Evolutionary conservation across 2,797 vertebrate genomes (phyloP).

Genomic region (Eptatretus atami): DNA sequence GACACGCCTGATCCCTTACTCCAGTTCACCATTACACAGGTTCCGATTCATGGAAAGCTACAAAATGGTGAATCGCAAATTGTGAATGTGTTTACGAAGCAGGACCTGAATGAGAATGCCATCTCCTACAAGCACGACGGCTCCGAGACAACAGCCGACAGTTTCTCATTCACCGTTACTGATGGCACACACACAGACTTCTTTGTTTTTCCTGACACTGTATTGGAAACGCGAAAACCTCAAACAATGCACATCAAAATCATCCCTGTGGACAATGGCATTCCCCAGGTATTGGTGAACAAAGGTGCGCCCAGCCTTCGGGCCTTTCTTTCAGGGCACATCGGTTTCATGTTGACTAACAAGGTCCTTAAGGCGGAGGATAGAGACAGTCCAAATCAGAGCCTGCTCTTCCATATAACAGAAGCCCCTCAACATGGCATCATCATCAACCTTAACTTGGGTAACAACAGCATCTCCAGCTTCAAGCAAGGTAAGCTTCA

Average conservation of each 20-base stretch:
- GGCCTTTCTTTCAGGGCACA: constrained; percentile 29
- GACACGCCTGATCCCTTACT: constrained; percentile 42
- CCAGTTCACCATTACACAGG: constrained; percentile 47
- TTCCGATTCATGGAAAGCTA: constrained; percentile 47
- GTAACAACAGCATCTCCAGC: constrained; percentile 42
- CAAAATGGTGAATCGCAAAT: constrained; percentile 36
- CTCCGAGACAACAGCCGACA: constrained; percentile 39
- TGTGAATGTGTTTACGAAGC: constrained; percentile 44
- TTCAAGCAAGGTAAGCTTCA: constrained; percentile 57
- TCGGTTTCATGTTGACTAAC: constrained; percentile 57
- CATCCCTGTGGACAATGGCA: constrained; percentile 39
- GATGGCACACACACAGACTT: constrained; percentile 77
- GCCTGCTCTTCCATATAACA: constrained; percentile 39
- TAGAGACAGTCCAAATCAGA: constrained; percentile 30
- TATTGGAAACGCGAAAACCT: constrained; percentile 43
- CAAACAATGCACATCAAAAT: constrained; percentile 53
- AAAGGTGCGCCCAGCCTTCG: constrained; percentile 46
- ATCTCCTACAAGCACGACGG: constrained; percentile 79
- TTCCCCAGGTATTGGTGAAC: constrained; percentile 49
- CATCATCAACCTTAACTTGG: constrained; percentile 44
- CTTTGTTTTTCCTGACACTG: constrained; percentile 63
- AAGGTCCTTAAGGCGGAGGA: constrained; percentile 58
- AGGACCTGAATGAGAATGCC: constrained; percentile 74
- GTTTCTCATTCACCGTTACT: constrained; percentile 67
- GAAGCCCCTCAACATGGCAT: constrained; percentile 36